Percentiles rank a stretch among this genome's conserved stretches.
Conservation (phyloP, 2,113 vertebrate species). For the Hypanus sabinus region DNA sequence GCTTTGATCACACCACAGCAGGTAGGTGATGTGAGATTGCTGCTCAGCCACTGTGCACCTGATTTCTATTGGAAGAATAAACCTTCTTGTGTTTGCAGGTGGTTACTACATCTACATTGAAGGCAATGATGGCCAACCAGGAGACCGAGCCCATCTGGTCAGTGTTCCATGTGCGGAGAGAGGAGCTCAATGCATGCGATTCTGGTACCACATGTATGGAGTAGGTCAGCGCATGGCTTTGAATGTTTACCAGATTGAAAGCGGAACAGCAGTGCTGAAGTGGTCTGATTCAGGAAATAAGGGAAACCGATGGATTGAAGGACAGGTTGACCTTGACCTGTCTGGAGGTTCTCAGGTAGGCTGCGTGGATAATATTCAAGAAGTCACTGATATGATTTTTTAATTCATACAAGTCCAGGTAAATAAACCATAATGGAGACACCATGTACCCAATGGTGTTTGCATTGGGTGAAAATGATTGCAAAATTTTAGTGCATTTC, state of each 20-base stretch:
- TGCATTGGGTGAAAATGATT: no score
- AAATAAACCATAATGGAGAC: no score
- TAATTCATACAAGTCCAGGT: no score
- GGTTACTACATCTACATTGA: slow-evolving; percentile 70
- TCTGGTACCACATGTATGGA: slow-evolving; percentile 77
- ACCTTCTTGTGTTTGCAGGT: slow-evolving; percentile 45
- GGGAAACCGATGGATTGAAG: slow-evolving; percentile 54
- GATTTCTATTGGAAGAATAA: not conserved
- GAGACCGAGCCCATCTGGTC: slow-evolving; percentile 56
- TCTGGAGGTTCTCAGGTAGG: slow-evolving; percentile 54
- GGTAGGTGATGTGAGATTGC: not conserved
- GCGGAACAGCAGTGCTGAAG: slow-evolving; percentile 41
- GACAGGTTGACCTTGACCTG: slow-evolving; percentile 45
- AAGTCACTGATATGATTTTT: no score
- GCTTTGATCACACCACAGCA: not conserved
- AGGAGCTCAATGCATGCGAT: slow-evolving; percentile 60
- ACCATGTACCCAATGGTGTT: no score
- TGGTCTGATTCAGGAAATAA: slow-evolving; percentile 51
- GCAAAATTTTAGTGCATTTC: no score
- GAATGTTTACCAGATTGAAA: slow-evolving; percentile 52
- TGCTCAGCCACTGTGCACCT: not conserved
- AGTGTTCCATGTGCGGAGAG: slow-evolving; percentile 51
- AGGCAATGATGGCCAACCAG: slow-evolving; percentile 43
- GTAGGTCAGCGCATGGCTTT: slow-evolving; percentile 52
- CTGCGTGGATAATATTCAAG: not conserved